These are phyloP conservation scores for Clunio marinus DNA, from an alignment of 2,888 invertebrate genomes.

Conservation along the genomic window DNA sequence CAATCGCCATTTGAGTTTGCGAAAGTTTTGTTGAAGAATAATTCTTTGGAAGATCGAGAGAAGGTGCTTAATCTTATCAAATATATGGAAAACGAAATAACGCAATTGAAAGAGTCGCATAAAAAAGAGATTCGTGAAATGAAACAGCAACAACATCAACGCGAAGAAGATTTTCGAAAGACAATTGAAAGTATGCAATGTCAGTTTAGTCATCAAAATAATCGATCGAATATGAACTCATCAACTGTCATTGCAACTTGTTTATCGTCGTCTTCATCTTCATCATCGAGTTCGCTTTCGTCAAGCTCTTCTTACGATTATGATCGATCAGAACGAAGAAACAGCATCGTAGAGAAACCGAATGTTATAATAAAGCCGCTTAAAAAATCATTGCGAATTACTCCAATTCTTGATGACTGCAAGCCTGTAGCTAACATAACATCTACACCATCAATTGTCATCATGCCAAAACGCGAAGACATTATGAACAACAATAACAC, in stretches of 20 bases:
- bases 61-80: conserved; percentile 48
- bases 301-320: conserved; percentile 29
- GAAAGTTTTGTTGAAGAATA: conserved; percentile 48
- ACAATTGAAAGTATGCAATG: conserved; percentile 5
- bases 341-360: conserved; percentile 31
- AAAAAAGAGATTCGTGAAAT: conserved; percentile 12
- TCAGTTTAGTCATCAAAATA: conserved; percentile 12
- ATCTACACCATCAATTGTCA: conserved; percentile 21
- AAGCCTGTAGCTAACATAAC: conserved; percentile 17
- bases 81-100: conserved; percentile 48
- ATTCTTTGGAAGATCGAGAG: conserved; percentile 48
- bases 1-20: conserved; percentile 49
- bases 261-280: conserved; percentile 13
- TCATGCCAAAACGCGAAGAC: conserved; percentile 31
- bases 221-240: not conserved
- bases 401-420: conserved; percentile 16
- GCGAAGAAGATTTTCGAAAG: not conserved
- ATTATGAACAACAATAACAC: conserved; percentile 32
- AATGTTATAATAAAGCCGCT: conserved; percentile 30
- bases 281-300: conserved; percentile 17
- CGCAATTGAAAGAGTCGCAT: conserved; percentile 43
- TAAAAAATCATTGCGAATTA: conserved; percentile 25
- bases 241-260: not conserved
- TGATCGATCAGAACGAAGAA: conserved; percentile 18
- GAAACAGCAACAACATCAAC: not conserved